phyloP scores from a whole-genome alignment of 2,113 vertebrate species.

The Leptosomus discolor region DNA sequence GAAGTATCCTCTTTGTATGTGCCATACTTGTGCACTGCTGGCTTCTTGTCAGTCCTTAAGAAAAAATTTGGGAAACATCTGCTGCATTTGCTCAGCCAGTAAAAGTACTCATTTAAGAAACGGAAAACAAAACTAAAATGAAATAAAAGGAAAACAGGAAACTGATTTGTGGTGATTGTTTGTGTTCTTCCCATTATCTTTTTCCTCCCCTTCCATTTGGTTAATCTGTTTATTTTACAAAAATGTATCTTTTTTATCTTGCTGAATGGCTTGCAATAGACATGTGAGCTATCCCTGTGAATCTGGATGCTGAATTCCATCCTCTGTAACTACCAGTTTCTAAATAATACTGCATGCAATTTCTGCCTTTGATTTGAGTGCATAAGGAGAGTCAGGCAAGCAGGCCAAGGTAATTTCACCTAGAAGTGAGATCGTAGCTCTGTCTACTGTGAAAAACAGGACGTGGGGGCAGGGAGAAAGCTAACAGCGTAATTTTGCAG shows the following conservation, averaged over 20 bases:
- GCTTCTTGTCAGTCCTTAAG: neutral
- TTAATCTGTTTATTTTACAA: neutral
- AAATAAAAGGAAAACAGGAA: conserved; percentile 12
- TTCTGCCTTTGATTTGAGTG: neutral
- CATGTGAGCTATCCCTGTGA: neutral
- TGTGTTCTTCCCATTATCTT: neutral
- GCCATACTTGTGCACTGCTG: neutral
- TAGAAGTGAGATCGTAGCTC: neutral
- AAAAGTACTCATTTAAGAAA: conserved; percentile 38
- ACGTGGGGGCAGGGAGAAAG: neutral
- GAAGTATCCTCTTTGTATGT: neutral
- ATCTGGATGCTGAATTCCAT: neutral
- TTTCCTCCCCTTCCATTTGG: neutral
- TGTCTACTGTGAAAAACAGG: neutral
- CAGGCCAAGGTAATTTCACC: neutral
- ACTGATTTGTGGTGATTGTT: neutral
- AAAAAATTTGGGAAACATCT: conserved; percentile 9
- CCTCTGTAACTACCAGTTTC: neutral
- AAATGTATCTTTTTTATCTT: neutral
- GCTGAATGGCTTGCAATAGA: neutral
- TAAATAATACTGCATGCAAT: neutral
- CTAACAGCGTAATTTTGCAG: neutral
- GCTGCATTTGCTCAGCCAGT: neutral
- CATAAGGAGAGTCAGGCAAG: neutral
- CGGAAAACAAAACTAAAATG: neutral